Base-by-base conservation (phyloP, 2,888 invertebrate genomes). In the Leptinotarsa rubiginosa region DNA sequence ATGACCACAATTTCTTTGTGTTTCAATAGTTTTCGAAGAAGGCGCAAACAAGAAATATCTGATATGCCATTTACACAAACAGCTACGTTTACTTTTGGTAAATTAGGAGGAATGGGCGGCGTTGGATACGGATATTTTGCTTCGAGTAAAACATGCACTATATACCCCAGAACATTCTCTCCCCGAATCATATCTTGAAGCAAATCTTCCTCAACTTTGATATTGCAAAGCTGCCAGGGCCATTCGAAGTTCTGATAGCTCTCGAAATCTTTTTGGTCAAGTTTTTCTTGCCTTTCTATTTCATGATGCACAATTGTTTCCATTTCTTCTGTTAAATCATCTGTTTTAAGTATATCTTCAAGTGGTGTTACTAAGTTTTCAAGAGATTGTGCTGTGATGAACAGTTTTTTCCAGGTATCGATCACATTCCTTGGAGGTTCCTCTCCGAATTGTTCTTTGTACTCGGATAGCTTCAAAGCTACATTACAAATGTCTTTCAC, bases 321-420 rank as follows among this genome's bases (percentile, higher is more conserved):
- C 62, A 89, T 87, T 83, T 89, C 88, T 82, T 90, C 89, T 73
- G 86, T 84, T 78, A 87, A 86, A 3, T 83, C 74, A 84, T 78
- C 88, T 84, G 4, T 31, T 56, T 80, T 74, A 1, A 85, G 72
- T 10, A 87, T 79, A 16, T 84, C 80, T 82, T 90, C 89, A 66
- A 88, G 85, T 18, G 90, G 88, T 47, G 88, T 85, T 3, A 89
- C 77, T 69, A 88, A 83, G 78, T 90, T 90, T 81, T 91, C 89
- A 74, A 92, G 89, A 4, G 91, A 89, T 81, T 91, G 89, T 52
- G 88, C 87, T 79, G 89, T 90, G 64, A 89, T 86, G 82, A 91
- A 92, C 64, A 92, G 85, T 22, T 86, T 86, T 82, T 90, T 91
- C 91, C 92, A 92, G 80, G 91, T 89, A 67, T 89, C 88, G 82